Evolutionary conservation across 2,113 vertebrate species (phyloP).

Genomic region (Corythoichthys haematopterus): DNA sequence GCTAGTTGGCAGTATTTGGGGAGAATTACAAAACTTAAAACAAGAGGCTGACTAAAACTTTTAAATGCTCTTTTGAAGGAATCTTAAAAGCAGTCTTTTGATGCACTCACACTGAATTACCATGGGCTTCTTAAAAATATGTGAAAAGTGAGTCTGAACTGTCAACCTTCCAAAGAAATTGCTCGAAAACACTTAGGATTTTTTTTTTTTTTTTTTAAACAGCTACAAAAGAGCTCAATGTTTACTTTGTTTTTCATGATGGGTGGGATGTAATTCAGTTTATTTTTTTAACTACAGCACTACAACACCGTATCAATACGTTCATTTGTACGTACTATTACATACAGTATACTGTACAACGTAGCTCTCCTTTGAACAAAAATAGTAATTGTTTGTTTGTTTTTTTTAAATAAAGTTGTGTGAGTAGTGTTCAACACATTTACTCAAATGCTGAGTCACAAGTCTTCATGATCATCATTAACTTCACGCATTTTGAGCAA

Average conservation of each 20-base stretch:
- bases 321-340: too few relatives aligned
- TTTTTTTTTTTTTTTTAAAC: not conserved
- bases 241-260: not conserved
- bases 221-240: not conserved
- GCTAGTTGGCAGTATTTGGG: conserved; percentile 26
- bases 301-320: too few relatives aligned
- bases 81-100: not conserved
- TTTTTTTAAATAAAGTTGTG: not conserved
- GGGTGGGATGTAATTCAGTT: not conserved
- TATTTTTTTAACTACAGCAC: not conserved
- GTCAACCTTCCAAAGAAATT: not conserved
- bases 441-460: not conserved
- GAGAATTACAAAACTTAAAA: conserved; percentile 1
- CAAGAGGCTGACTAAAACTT: not conserved
- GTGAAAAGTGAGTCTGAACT: not conserved
- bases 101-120: not conserved
- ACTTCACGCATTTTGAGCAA: not conserved
- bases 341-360: too few relatives aligned
- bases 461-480: not conserved
- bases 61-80: not conserved
- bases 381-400: not conserved
- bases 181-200: not conserved
- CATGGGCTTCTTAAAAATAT: not conserved
- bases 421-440: not conserved
- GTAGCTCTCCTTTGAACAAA: not conserved